These are phyloP conservation scores for Pollenia angustigena DNA, from an alignment of 2,888 invertebrate species.

Conservation along the genomic window DNA sequence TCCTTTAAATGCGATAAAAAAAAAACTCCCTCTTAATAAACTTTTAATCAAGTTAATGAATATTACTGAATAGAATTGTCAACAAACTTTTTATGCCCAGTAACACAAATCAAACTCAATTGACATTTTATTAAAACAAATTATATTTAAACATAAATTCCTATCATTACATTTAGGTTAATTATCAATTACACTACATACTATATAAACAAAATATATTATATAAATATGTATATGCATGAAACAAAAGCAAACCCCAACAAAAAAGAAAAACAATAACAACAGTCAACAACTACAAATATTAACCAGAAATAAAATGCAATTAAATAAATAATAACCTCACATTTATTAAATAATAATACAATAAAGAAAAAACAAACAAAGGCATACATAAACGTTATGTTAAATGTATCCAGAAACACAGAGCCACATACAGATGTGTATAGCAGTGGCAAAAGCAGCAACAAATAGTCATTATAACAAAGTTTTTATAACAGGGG, in stretches of 20 bases:
- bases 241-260: neutral
- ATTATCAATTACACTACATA: conserved; percentile 53
- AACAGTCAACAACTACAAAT: conserved; percentile 23
- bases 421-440: neutral
- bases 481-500: conserved; percentile 15
- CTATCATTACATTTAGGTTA: conserved; percentile 46
- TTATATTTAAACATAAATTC: conserved; percentile 4
- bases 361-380: conserved; percentile 27
- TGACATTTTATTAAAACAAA: conserved; percentile 1
- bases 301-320: conserved; percentile 58
- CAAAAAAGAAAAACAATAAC: conserved; percentile 8
- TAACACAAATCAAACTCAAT: conserved; percentile 1
- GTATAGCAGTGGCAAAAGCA: neutral
- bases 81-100: neutral
- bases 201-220: neutral
- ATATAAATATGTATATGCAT: neutral
- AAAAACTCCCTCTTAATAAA: no score
- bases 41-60: neutral
- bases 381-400: neutral
- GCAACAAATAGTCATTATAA: conserved; percentile 23
- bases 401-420: neutral
- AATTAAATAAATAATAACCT: conserved; percentile 68
- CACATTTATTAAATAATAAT: conserved; percentile 62
- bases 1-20: no score
- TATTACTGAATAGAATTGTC: neutral